A percentile compares a stretch with the other conserved stretches of the same genome.
phyloP scores from a whole-genome alignment of 2,888 invertebrate genomes.

The Choristoneura rosaceana region DNA sequence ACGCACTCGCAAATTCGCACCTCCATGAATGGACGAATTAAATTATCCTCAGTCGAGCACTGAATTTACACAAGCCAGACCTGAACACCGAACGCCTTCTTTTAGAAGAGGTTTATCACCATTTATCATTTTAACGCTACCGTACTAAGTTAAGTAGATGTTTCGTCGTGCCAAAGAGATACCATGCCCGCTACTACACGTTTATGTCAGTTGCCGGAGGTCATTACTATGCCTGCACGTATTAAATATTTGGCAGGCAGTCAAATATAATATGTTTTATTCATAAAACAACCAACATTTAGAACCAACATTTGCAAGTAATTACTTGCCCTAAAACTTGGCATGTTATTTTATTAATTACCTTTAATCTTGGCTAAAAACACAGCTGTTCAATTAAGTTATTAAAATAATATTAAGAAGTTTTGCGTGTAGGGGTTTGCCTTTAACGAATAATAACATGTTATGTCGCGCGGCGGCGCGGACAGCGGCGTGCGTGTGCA shows the following conservation, averaged over 20 bases:
- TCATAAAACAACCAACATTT: slow-evolving; percentile 2
- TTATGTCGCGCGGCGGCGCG: slow-evolving; percentile 27
- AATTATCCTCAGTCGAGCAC: slow-evolving; percentile 71
- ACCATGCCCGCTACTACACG: not conserved
- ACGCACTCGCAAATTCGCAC: slow-evolving; percentile 84
- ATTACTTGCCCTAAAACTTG: not conserved
- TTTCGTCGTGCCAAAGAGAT: slow-evolving; percentile 7
- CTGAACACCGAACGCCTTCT: slow-evolving; percentile 58
- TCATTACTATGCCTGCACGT: not conserved
- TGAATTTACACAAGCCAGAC: slow-evolving; percentile 69
- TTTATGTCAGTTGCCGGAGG: not conserved
- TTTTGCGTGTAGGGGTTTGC: slow-evolving; percentile 19
- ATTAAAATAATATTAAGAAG: slow-evolving; percentile 42
- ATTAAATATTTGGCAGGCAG: not conserved
- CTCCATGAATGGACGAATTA: slow-evolving; percentile 82
- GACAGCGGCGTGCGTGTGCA: slow-evolving; percentile 46
- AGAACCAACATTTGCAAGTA: not conserved
- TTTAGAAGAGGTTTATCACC: slow-evolving; percentile 28
- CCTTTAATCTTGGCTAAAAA: not conserved
- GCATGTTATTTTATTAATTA: slow-evolving; percentile 21
- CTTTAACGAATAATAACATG: slow-evolving; percentile 22
- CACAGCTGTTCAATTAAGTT: slow-evolving; percentile 36
- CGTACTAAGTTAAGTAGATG: slow-evolving; percentile 24
- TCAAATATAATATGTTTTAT: not conserved
- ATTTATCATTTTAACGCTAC: slow-evolving; percentile 28